phyloP scores from a whole-genome alignment of 1,140 invertebrate species.

The Colletes latitarsis region DNA sequence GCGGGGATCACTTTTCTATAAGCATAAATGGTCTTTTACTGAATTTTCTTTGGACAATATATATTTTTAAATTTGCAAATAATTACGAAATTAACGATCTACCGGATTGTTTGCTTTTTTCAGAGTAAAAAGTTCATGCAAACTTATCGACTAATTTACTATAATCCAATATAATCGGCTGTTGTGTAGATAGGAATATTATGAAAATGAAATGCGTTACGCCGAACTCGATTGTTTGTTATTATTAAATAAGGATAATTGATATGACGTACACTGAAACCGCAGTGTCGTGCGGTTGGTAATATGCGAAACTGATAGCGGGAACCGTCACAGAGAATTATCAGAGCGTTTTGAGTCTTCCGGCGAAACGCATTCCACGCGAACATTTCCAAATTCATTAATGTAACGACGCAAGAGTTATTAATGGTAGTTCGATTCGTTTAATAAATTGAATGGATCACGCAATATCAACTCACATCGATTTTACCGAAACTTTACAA shows the following conservation, averaged over 20 bases:
- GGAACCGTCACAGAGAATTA: background rate
- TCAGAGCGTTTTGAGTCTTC: background rate
- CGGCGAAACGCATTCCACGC: background rate
- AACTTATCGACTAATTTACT: no score
- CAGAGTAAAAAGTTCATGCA: no score
- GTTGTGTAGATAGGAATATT: background rate
- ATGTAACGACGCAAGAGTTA: background rate
- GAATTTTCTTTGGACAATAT: no score
- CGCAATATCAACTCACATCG: background rate
- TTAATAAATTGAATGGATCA: constrained; percentile 19
- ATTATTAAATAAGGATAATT: constrained; percentile 41
- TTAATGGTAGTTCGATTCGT: constrained; percentile 10
- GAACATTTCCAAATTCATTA: constrained; percentile 35
- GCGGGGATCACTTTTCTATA: no score
- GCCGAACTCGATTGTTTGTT: constrained; percentile 4
- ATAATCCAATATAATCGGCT: background rate
- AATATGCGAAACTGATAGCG: constrained; percentile 9
- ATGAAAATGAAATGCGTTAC: background rate
- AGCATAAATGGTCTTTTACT: no score
- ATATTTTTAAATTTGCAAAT: no score
- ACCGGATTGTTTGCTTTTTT: no score
- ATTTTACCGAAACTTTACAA: background rate
- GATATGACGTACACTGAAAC: constrained; percentile 9
- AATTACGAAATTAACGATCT: no score
- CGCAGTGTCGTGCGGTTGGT: background rate